Evolutionary conservation across 1,140 invertebrate species (phyloP).

Genomic region (Paraescarpia echinospica): DNA sequence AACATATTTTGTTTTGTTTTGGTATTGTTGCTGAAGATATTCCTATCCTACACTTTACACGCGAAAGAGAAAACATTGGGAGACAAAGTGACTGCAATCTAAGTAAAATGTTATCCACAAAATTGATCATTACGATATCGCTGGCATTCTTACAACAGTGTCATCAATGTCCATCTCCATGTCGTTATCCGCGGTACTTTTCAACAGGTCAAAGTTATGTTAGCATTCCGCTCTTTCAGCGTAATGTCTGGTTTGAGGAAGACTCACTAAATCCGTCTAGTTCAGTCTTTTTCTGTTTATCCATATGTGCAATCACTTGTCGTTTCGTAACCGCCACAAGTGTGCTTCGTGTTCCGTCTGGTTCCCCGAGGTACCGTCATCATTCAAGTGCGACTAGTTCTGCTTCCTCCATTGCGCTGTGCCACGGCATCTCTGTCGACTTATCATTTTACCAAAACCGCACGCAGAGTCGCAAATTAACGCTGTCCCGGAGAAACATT

Average conservation of each 20-base stretch:
- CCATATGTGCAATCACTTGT: conserved; percentile 1
- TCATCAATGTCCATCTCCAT: neutral
- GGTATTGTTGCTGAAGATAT: neutral
- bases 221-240: neutral
- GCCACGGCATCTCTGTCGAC: neutral
- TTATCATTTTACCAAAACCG: neutral
- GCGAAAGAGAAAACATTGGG: neutral
- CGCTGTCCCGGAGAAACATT: too few relatives aligned
- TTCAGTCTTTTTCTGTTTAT: neutral
- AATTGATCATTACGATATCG: neutral
- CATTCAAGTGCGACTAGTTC: neutral
- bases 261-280: neutral
- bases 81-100: neutral
- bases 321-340: neutral
- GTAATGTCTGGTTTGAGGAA: neutral
- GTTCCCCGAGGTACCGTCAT: neutral
- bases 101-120: neutral
- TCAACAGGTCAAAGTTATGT: neutral
- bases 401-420: neutral
- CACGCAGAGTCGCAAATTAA: too few relatives aligned
- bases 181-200: neutral
- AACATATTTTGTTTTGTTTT: neutral
- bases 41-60: neutral
- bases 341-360: neutral
- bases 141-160: neutral